Evolutionary conservation across 1,140 invertebrate genomes (phyloP).

Genomic region (Wiebesia pumilae): DNA sequence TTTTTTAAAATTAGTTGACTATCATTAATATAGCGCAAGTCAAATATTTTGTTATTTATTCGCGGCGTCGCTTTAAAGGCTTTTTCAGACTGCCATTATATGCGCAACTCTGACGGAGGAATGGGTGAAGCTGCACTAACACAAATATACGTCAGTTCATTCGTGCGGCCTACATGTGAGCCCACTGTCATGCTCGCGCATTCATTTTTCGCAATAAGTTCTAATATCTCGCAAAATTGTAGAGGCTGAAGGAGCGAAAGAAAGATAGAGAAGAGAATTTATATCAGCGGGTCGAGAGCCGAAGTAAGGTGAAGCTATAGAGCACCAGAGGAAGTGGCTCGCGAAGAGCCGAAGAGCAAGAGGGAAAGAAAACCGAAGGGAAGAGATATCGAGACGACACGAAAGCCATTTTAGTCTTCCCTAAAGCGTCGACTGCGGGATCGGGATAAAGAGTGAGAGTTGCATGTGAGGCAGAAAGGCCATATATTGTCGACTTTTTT

Average conservation of each 20-base stretch:
- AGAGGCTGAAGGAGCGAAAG: constrained; percentile 52
- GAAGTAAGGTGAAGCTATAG: constrained; percentile 18
- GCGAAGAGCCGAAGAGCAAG: not conserved
- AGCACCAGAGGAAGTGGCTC: not conserved
- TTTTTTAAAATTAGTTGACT: not conserved
- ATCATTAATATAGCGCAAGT: not conserved
- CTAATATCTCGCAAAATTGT: constrained; percentile 67
- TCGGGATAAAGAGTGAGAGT: constrained; percentile 41
- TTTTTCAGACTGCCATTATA: not conserved
- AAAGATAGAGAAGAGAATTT: constrained; percentile 57
- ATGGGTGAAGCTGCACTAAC: constrained; percentile 15
- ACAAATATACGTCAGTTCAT: not conserved
- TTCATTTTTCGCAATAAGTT: constrained; percentile 62
- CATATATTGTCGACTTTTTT: constrained; percentile 49
- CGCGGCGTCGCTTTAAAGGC: not conserved
- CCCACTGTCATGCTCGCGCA: constrained; percentile 30
- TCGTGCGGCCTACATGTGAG: constrained; percentile 8
- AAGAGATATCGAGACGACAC: constrained; percentile 55
- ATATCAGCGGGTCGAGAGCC: constrained; percentile 53
- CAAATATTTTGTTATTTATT: not conserved
- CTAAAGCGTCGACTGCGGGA: constrained; percentile 47
- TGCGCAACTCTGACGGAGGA: not conserved
- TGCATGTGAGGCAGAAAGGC: constrained; percentile 43
- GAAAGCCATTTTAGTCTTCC: constrained; percentile 56
- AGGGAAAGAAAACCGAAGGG: constrained; percentile 15